Evolutionary conservation across 92 coral and sea anemone species (phyloP).

Genomic region (Porites lobata): DNA sequence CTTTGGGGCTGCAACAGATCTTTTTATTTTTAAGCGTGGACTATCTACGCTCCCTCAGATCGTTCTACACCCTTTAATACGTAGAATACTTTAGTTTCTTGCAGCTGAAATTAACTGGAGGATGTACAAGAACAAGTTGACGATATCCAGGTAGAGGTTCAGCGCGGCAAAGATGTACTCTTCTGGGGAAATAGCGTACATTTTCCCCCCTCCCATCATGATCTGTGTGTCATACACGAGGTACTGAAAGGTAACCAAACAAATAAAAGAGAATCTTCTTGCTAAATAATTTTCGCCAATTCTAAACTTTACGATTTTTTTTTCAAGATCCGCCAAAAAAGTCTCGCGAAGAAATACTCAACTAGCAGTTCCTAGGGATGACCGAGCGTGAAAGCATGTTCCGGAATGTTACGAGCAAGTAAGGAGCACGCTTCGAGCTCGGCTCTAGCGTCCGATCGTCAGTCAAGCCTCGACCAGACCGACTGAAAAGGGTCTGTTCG

Average conservation of each 20-base stretch:
- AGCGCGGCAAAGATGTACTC: constrained; percentile 75
- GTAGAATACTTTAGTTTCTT: not conserved
- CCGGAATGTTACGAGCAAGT: too few relatives aligned
- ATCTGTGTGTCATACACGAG: constrained; percentile 25
- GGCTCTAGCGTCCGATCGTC: too few relatives aligned
- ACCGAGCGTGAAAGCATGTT: too few relatives aligned
- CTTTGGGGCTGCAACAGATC: too few relatives aligned
- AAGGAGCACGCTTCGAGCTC: too few relatives aligned
- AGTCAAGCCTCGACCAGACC: too few relatives aligned
- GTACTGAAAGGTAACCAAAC: constrained; percentile 77
- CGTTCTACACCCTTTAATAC: not conserved
- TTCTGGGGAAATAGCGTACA: constrained; percentile 94
- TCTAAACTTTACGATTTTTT: not conserved
- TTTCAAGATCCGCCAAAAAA: not conserved
- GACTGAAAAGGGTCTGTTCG: too few relatives aligned
- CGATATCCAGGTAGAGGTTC: too few relatives aligned
- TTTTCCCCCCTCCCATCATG: constrained; percentile 99
- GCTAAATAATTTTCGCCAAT: not conserved
- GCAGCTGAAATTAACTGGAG: constrained; percentile 93
- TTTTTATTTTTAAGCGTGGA: too few relatives aligned
- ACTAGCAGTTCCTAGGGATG: too few relatives aligned
- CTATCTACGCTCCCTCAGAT: not conserved
- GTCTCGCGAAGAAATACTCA: too few relatives aligned
- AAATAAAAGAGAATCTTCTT: not conserved
- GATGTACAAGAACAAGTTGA: constrained; percentile 97